phyloP scores from a whole-genome alignment of 2,888 invertebrate species.

The Rugalucina vietnamica region DNA sequence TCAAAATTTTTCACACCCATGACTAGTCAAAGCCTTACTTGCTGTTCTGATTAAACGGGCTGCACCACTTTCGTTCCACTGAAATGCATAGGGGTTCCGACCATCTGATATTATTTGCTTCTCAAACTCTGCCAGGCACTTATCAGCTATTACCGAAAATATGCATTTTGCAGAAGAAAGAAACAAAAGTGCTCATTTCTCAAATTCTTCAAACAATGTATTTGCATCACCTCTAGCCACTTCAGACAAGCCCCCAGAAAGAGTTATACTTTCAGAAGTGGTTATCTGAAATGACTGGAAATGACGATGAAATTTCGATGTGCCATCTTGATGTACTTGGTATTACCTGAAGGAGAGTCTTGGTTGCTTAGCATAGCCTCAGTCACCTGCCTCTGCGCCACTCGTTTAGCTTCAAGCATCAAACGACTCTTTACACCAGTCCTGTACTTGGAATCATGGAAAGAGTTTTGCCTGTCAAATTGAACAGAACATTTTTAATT shows the following conservation, averaged over 20 bases:
- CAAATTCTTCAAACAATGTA: constrained; percentile 19
- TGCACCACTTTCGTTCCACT: constrained; percentile 18
- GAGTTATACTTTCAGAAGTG: constrained; percentile 19
- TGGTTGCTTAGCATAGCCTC: constrained; percentile 20
- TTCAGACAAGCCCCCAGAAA: constrained; percentile 26
- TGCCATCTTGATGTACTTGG: constrained; percentile 48
- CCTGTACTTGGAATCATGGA: constrained; percentile 37
- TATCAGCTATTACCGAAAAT: constrained; percentile 51
- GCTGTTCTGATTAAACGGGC: constrained; percentile 9
- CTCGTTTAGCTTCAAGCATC: constrained; percentile 33
- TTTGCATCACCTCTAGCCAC: constrained; percentile 31
- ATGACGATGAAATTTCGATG: constrained; percentile 45
- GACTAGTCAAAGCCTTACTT: constrained; percentile 21
- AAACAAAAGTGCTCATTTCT: constrained; percentile 17
- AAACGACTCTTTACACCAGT: constrained; percentile 40
- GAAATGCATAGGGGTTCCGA: constrained; percentile 32
- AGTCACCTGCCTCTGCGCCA: constrained; percentile 29
- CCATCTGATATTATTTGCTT: constrained; percentile 13
- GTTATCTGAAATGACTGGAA: constrained; percentile 47
- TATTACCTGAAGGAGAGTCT: neutral
- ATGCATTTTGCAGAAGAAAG: constrained; percentile 52
- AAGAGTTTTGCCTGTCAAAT: constrained; percentile 41
- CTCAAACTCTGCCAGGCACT: constrained; percentile 37
- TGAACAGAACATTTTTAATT: constrained; percentile 30
- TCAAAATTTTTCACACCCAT: constrained; percentile 35